A percentile compares a stretch with the other conserved stretches of the same genome.
These are phyloP conservation scores for Fistularia tabacaria DNA, from an alignment of 2,797 vertebrate species.

Conservation along the genomic window DNA sequence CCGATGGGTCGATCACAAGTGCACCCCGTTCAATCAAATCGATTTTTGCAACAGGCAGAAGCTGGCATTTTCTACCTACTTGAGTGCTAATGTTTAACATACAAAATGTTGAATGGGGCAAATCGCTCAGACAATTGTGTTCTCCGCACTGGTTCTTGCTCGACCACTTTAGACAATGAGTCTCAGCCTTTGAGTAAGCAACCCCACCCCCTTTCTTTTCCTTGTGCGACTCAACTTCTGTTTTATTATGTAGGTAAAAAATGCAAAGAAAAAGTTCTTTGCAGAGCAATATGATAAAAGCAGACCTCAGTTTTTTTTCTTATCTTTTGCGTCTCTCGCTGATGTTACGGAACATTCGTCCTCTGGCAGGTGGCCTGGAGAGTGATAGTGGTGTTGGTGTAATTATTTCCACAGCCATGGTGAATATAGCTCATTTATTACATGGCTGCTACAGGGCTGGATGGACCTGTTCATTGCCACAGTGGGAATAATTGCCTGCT, in stretches of 20 bases:
- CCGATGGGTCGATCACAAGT: too few species aligned
- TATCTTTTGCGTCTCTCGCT: not conserved
- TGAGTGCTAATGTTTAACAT: too few species aligned
- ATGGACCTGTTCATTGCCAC: slow-evolving; percentile 15
- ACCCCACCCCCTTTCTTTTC: too few species aligned
- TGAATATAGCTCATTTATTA: slow-evolving; percentile 41
- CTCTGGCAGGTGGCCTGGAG: slow-evolving; percentile 5
- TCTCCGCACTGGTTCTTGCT: too few species aligned
- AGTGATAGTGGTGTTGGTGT: slow-evolving; percentile 24
- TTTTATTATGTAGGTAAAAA: not conserved
- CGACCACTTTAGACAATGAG: too few species aligned
- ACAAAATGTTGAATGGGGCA: too few species aligned
- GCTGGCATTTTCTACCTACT: too few species aligned
- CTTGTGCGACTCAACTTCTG: not conserved
- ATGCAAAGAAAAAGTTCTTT: slow-evolving; percentile 15
- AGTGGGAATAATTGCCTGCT: slow-evolving; percentile 48
- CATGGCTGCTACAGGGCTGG: slow-evolving; percentile 16
- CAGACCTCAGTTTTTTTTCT: slow-evolving; percentile 9
- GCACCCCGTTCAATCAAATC: too few species aligned
- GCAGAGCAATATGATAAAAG: slow-evolving; percentile 26
- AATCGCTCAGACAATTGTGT: too few species aligned
- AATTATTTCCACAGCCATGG: slow-evolving; percentile 35
- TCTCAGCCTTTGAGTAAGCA: too few species aligned
- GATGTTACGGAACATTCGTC: slow-evolving; percentile 24
- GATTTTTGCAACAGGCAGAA: too few species aligned